Base-by-base conservation (phyloP, 2,888 invertebrate species). In the Lumbricus terrestris region DNA sequence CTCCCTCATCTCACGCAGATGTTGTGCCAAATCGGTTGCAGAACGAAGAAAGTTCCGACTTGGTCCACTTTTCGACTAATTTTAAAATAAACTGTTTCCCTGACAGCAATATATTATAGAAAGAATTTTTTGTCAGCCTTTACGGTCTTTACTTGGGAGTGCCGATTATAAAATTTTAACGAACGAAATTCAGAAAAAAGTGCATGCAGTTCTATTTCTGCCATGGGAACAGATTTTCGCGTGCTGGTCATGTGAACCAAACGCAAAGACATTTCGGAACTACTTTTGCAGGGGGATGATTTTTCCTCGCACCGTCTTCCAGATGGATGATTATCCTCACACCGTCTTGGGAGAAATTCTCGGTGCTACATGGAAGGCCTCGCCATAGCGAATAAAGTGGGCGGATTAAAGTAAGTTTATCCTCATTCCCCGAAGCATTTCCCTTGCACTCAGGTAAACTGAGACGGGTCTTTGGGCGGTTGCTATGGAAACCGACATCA, bases 401-500 rank as follows among this genome's bases (percentile, higher is more conserved):
- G 47, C 69, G 69, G 69, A 69, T 69, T 69, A 69, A 69, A 69
- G 29, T n/a, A 69, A 69, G 8, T n/a, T 69, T 69, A 69, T 69
- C 69, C n/a, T 11, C 11, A 29, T 69, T 69, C n/a, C 69, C 69
- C 69, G 69, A 69, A 69, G 69, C 69, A n/a, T 69, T 69, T 69
- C n/a, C 69, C n/a, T 69, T 69, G 69, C 69, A 69, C 69, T 69
- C 69, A 69, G 29, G n/a, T 69, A 29, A 69, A 47, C 18, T 6
- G 47, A 69, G 69, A 69, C 69, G 29, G 69, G 69, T n/a, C 69
- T n/a, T n/a, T 1, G 69, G n/a, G 69, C 69, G n/a, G 69, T 69
- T 69, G n/a, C 69, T n/a, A n/a, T n/a, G 69, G 69, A 69, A 69
- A 69, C 69, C n/a, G 69, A n/a, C n/a, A n/a, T n/a, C 69, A n/a